Base-by-base conservation (phyloP, 2,797 vertebrate genomes). In the Chiroxiphia lanceolata region DNA sequence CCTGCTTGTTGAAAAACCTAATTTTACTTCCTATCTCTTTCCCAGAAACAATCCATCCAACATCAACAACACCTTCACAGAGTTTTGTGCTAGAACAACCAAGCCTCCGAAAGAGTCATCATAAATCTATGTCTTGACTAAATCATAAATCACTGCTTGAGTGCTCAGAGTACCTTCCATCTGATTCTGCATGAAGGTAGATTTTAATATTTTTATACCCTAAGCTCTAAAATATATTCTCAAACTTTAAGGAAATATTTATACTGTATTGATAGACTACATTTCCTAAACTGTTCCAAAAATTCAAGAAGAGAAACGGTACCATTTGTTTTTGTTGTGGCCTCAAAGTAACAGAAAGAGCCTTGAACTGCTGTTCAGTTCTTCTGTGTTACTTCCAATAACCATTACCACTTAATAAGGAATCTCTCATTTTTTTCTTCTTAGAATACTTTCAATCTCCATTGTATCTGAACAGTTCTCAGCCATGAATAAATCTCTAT, bases 121-220 rank as follows among this genome's bases (percentile, higher is more conserved):
- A 47, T 91, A 94, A 95, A 92, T 92, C 72, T 63, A 23, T 9
- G 16, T 53, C 65, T 86, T 78, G 65, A 90, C 68, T 83, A 64
- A 92, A 81, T 25, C 36, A 20, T 81, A 94, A 94, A 93, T 86
- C 61, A 45, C 13, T 71, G 5, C 31, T 68, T 65, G 10, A 42
- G 11, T 6, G 3, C 44, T 80, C n/a, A 71, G 23, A 80, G 13
- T 47, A 72, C 16, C 11, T 81, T 81, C 23, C 56, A 22, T 8
- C n/a, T 38, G n/a, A 71, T 69, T 75, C 50, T 75, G 4, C 8
- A 33, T 5, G 9, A 90, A 75, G 33, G 14, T 13, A 80, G 16
- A 50, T 78, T 87, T 86, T 71, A 85, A 19, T 71, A 50, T 42
- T 78, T 90, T 83, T 87, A 33, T 45, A 54, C 69, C 8, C 22